Evolutionary conservation across 2,113 vertebrate species (phyloP).

Genomic region (Pristiophorus japonicus): DNA sequence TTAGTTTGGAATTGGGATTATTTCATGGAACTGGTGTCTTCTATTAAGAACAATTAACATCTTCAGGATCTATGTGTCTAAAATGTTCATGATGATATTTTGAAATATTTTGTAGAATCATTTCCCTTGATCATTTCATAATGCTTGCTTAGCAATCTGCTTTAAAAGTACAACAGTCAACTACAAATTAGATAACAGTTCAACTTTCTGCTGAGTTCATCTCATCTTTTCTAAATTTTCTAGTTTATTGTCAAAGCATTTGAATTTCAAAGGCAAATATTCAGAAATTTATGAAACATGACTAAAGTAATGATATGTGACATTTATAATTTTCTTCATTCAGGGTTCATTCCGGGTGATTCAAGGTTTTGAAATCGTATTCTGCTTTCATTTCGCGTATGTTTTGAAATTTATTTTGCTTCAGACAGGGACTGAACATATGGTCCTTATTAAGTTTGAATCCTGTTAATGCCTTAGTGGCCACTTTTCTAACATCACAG

Average conservation of each 20-base stretch:
- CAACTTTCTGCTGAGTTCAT: conserved; percentile 23
- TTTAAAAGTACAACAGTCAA: conserved; percentile 4
- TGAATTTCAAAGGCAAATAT: conserved; percentile 33
- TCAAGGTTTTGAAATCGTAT: conserved; percentile 22
- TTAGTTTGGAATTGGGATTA: background rate
- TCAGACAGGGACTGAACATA: conserved; percentile 17
- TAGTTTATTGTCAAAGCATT: conserved; percentile 32
- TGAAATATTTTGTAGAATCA: background rate
- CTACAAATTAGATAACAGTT: background rate
- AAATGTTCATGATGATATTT: no score
- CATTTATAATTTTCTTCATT: conserved; percentile 35
- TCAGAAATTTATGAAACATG: conserved; percentile 34
- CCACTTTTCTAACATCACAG: conserved; percentile 36
- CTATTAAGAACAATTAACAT: background rate
- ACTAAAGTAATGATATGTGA: conserved; percentile 34
- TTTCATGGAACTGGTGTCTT: background rate
- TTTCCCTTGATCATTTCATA: conserved; percentile 13
- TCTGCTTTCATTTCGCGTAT: conserved; percentile 29
- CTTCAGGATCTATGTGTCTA: background rate
- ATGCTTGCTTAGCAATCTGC: background rate
- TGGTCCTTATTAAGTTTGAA: conserved; percentile 34
- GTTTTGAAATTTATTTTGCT: conserved; percentile 37
- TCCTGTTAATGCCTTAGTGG: conserved; percentile 33
- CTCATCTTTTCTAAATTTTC: conserved; percentile 28
- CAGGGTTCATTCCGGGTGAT: no score